phyloP scores from a whole-genome alignment of 1,140 invertebrate species.

The Carposina sasakii region DNA sequence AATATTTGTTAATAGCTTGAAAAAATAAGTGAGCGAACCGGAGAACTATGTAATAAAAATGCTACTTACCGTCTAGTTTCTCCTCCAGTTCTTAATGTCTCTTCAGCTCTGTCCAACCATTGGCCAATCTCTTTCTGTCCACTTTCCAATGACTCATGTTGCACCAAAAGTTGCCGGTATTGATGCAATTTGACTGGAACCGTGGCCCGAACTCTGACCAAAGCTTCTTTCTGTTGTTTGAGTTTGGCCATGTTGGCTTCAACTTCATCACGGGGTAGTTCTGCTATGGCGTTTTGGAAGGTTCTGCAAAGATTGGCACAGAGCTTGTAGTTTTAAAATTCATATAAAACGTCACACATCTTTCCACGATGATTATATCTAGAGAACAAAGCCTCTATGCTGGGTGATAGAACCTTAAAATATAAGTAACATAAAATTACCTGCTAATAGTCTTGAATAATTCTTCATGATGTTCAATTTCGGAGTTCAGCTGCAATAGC shows the following conservation, averaged over 20 bases:
- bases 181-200: conserved; percentile 86
- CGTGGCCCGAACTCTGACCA: conserved; percentile 86
- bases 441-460: conserved; percentile 83
- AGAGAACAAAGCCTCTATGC: background rate
- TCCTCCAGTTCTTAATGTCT: conserved; percentile 70
- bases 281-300: conserved; percentile 91
- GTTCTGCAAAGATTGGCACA: conserved; percentile 70
- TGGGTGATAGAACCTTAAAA: background rate
- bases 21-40: no score
- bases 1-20: background rate
- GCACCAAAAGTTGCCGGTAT: conserved; percentile 88
- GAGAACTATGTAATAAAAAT: no score
- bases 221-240: conserved; percentile 90
- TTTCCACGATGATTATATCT: background rate
- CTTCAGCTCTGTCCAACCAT: conserved; percentile 91
- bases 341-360: background rate
- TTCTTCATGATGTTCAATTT: conserved; percentile 91
- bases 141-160: conserved; percentile 91
- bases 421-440: conserved; percentile 20
- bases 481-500: conserved; percentile 83
- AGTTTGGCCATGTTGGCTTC: conserved; percentile 91
- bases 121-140: conserved; percentile 87
- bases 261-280: conserved; percentile 91
- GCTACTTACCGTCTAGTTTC: conserved; percentile 46
- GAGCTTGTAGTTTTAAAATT: background rate